A percentile compares a stretch with the other conserved stretches of the same genome.
phyloP scores from a whole-genome alignment of 2,888 invertebrate species.

The Heliconius aoede region DNA sequence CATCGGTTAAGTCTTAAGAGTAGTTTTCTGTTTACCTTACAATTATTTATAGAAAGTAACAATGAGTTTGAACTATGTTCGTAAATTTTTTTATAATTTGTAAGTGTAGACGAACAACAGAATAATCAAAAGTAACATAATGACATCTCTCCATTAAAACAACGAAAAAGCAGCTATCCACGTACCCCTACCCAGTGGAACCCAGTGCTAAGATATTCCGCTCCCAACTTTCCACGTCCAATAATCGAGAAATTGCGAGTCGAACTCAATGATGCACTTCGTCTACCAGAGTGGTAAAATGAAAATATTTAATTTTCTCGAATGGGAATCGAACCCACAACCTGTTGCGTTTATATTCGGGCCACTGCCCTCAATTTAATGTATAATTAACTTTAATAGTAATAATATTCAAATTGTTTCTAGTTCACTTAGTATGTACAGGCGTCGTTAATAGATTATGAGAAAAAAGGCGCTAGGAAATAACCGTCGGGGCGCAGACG shows the following conservation, averaged over 20 bases:
- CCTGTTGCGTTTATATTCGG: too few relatives aligned
- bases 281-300: not conserved
- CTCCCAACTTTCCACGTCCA: too few relatives aligned
- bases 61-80: not conserved
- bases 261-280: not conserved
- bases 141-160: not conserved
- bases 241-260: not conserved
- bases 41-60: not conserved
- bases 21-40: not conserved
- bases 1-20: slow-evolving; percentile 6
- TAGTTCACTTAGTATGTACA: not conserved
- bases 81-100: too few relatives aligned
- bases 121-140: not conserved
- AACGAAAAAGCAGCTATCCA: not conserved
- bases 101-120: too few relatives aligned
- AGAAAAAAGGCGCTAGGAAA: slow-evolving; percentile 17
- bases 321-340: too few relatives aligned
- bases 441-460: slow-evolving; percentile 6
- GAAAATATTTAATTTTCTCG: too few relatives aligned
- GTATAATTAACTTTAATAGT: not conserved
- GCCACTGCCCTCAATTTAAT: too few relatives aligned
- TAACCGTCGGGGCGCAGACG: slow-evolving; percentile 8
- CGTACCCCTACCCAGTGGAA: not conserved
- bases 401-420: not conserved
- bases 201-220: too few relatives aligned